A percentile compares a stretch with the other conserved stretches of the same genome.
Evolutionary conservation across 2,113 vertebrate genomes (phyloP).

Genomic region (Furnarius figulus): DNA sequence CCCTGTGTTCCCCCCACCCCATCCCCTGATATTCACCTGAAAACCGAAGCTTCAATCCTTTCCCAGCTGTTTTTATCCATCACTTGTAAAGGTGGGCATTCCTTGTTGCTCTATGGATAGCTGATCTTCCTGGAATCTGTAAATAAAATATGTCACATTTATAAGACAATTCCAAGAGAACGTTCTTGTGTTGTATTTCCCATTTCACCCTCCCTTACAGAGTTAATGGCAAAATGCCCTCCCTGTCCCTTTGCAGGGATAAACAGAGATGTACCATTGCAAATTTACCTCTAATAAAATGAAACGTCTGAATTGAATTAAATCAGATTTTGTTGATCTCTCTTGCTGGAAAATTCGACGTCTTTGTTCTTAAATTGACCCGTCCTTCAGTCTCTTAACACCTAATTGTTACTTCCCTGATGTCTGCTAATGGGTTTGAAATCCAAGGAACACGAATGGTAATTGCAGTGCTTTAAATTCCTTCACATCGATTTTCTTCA

Average conservation of each 20-base stretch:
- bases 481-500: background rate
- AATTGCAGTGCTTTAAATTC: background rate
- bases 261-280: background rate
- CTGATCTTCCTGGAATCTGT: background rate
- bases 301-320: background rate
- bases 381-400: background rate
- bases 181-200: background rate
- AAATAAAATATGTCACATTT: background rate
- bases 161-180: background rate
- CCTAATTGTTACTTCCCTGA: background rate
- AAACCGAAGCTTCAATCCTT: background rate
- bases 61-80: background rate
- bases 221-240: background rate
- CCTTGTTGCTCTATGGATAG: background rate
- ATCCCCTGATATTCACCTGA: background rate
- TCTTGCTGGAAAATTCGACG: slow-evolving; percentile 10
- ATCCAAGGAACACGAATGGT: background rate
- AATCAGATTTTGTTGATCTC: slow-evolving; percentile 1
- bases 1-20: background rate
- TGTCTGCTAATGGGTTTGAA: background rate
- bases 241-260: background rate
- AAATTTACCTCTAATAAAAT: background rate
- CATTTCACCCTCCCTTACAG: background rate
- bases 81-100: background rate
- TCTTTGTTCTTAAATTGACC: slow-evolving; percentile 34